Conservation (phyloP, 1,140 invertebrate species). For the Caerostris darwini region DNA sequence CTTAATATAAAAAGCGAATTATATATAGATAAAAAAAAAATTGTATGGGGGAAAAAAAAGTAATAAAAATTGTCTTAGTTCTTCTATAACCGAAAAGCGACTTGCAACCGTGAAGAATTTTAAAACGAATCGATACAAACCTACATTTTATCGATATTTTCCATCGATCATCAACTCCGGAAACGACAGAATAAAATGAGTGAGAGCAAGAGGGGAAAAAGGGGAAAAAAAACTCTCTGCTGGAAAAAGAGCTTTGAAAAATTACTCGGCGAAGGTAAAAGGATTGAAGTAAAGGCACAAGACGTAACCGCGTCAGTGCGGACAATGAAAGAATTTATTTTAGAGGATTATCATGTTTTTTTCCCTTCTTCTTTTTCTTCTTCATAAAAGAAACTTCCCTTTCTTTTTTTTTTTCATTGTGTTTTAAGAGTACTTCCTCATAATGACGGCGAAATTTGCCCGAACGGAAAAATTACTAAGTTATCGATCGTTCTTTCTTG, state of each 20-base stretch:
- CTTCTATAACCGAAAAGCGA: slow-evolving; percentile 5
- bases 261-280: slow-evolving; percentile 58
- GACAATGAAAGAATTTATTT: slow-evolving; percentile 73
- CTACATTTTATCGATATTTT: slow-evolving; percentile 71
- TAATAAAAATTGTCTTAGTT: slow-evolving; percentile 52
- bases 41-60: neutral
- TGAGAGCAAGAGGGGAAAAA: neutral
- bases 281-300: slow-evolving; percentile 11
- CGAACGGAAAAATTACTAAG: slow-evolving; percentile 58
- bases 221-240: neutral
- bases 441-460: slow-evolving; percentile 54
- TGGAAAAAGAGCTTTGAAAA: slow-evolving; percentile 40
- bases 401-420: neutral
- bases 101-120: slow-evolving; percentile 60
- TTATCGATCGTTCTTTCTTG: slow-evolving; percentile 36
- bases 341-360: slow-evolving; percentile 67
- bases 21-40: neutral
- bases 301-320: slow-evolving; percentile 51
- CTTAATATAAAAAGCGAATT: neutral
- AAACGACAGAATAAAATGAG: slow-evolving; percentile 59
- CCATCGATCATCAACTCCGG: slow-evolving; percentile 59
- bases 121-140: slow-evolving; percentile 73
- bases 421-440: slow-evolving; percentile 35
- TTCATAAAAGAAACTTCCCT: neutral
- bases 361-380: slow-evolving; percentile 6